Evolutionary conservation across 2,113 vertebrate species (phyloP), one percentile per base, ranked within the genome.

Genomic region (Speoplatyrhinus poulsoni): DNA sequence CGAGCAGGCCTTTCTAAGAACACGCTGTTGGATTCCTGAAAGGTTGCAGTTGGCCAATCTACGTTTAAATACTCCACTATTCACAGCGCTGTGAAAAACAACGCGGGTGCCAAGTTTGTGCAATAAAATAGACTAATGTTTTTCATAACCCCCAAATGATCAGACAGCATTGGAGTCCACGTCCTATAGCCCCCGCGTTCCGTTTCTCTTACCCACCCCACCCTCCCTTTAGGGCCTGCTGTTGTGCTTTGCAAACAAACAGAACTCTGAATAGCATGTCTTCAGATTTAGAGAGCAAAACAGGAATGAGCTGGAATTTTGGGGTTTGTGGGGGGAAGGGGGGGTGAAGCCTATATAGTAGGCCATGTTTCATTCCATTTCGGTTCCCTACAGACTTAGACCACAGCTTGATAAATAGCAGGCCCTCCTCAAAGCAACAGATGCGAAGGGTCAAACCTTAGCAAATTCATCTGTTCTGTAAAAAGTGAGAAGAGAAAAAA

Each of bases 401-500:
- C 81, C 77, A 82, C 85, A 82, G 77, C 60, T 89, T 91, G 90
- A 91, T 89, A 83, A 90, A 90, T 87, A 82, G 82, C 85, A 87
- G 85, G 72, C 84, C 81, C 78, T 75, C 86, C 85, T 83, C 80
- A 81, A 83, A 91, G 85, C 83, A 91, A 87, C 90, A 90, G 85
- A 91, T 88, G 88, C 87, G 79, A 69, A 67, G 49, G 72, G 85
- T 89, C 84, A 85, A 83, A 85, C 75, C 70, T 74, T 73, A 78
- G 77, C 80, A 84, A 82, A 86, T 77, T 72, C 56, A 60, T 78
- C 84, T 80, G 82, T 75, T 54, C 67, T 19, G 56, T 67, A 58
- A 62, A 76, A 79, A 69, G 60, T 62, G 49, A 55, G 70, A n/a
- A n/a, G n/a, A n/a, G n/a, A n/a, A 61, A 47, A 47, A 46, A 1